A percentile compares a stretch with the other conserved stretches of the same genome.
phyloP scores from a whole-genome alignment of 2,888 invertebrate species.

The Nomada fucata region DNA sequence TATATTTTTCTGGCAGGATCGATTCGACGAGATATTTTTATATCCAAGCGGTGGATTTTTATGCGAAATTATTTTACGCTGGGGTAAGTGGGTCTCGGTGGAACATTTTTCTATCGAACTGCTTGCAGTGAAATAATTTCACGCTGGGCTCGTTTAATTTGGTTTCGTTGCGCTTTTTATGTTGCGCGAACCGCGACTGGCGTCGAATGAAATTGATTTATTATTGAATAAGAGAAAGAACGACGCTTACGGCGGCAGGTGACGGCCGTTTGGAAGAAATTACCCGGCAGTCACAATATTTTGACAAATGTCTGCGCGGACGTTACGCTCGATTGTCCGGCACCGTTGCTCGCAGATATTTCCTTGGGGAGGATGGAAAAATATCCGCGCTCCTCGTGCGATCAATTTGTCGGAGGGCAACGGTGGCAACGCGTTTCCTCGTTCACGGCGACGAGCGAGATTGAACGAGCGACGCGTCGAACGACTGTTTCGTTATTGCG shows the following conservation, averaged over 20 bases:
- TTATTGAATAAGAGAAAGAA: not conserved
- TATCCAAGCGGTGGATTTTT: too few species aligned
- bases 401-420: slow-evolving; percentile 36
- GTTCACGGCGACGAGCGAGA: slow-evolving; percentile 2
- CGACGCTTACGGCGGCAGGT: not conserved
- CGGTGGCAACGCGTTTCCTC: slow-evolving; percentile 40
- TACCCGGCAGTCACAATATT: slow-evolving; percentile 81
- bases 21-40: not conserved
- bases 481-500: slow-evolving; percentile 15
- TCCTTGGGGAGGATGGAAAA: slow-evolving; percentile 80
- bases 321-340: slow-evolving; percentile 77
- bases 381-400: slow-evolving; percentile 60
- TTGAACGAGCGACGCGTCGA: slow-evolving; percentile 9
- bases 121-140: too few species aligned
- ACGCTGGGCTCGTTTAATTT: too few species aligned
- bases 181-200: not conserved
- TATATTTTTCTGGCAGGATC: not conserved
- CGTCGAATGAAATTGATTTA: not conserved
- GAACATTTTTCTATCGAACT: too few species aligned
- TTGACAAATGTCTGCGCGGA: slow-evolving; percentile 82
- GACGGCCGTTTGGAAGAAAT: not conserved
- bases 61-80: too few species aligned
- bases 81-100: too few species aligned
- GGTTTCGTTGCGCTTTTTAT: too few species aligned
- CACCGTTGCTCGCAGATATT: slow-evolving; percentile 79